These are phyloP conservation scores for Folsomia candida DNA, from an alignment of 2,888 invertebrate genomes.

Conservation along the genomic window DNA sequence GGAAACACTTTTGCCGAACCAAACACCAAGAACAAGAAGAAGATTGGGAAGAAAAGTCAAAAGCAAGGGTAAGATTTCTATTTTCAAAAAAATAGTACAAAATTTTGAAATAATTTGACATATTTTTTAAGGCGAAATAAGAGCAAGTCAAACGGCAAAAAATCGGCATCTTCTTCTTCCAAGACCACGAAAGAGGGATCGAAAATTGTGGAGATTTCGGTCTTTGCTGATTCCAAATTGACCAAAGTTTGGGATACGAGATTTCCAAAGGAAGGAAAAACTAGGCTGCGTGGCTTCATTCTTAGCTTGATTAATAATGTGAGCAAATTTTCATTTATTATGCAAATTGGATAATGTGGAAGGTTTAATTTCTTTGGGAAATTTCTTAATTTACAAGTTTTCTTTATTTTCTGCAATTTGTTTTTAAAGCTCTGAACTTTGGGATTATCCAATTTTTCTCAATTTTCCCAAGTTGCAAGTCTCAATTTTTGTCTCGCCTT, in stretches of 20 bases:
- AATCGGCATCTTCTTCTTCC: background rate
- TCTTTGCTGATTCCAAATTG: slow-evolving; percentile 31
- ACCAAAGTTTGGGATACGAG: slow-evolving; percentile 11
- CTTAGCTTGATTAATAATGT: slow-evolving; percentile 36
- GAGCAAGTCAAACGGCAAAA: no score
- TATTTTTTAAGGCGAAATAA: no score
- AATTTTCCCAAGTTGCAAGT: background rate
- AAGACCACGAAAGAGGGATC: background rate
- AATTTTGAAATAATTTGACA: no score
- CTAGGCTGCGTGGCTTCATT: slow-evolving; percentile 26
- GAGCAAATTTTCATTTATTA: no score
- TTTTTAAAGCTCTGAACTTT: no score
- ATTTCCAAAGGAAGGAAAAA: slow-evolving; percentile 24
- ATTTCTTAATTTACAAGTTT: background rate
- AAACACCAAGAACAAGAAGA: background rate
- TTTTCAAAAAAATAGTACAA: no score
- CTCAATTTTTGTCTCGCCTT: no score
- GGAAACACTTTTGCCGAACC: background rate
- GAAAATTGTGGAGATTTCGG: slow-evolving; percentile 36
- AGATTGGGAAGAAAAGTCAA: no score
- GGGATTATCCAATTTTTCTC: background rate
- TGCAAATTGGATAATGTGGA: background rate
- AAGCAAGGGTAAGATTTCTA: no score
- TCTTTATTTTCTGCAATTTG: no score
- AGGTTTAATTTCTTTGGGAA: background rate